These are phyloP conservation scores for Thymelicus lineola DNA, from an alignment of 2,888 invertebrate genomes.

Conservation along the genomic window DNA sequence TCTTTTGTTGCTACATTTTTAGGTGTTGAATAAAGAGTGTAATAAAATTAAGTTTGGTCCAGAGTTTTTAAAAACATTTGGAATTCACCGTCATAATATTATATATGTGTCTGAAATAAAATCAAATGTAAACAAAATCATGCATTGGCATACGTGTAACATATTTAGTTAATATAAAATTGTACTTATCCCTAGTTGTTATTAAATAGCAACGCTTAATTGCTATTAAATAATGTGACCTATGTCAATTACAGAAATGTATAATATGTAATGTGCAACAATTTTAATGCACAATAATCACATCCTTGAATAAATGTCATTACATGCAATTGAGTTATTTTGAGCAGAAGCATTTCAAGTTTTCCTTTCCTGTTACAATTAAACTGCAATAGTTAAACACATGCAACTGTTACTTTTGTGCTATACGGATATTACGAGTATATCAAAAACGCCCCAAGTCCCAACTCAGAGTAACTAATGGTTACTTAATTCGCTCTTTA, in stretches of 20 bases:
- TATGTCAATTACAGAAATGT: conserved; percentile 10
- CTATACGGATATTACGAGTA: too few relatives aligned
- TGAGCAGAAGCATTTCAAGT: conserved; percentile 13
- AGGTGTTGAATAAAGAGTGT: too few relatives aligned
- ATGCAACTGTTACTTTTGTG: neutral
- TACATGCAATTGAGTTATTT: conserved; percentile 27
- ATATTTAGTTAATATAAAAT: neutral
- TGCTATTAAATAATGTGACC: conserved; percentile 2
- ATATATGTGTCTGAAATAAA: too few relatives aligned
- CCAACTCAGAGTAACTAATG: too few relatives aligned
- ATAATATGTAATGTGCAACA: conserved; percentile 6
- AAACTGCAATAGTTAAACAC: neutral
- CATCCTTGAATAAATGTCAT: conserved; percentile 43
- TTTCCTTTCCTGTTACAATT: conserved; percentile 30
- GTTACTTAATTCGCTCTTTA: too few relatives aligned
- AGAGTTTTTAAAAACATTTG: too few relatives aligned
- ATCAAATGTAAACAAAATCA: too few relatives aligned
- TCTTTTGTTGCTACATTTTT: too few relatives aligned
- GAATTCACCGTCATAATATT: too few relatives aligned
- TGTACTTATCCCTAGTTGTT: neutral
- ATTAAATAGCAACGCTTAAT: neutral
- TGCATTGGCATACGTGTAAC: neutral
- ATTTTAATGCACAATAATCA: conserved; percentile 9
- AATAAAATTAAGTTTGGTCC: too few relatives aligned
- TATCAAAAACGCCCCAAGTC: too few relatives aligned